Evolutionary conservation across 2,888 invertebrate species (phyloP).

Genomic region (Drosophila neutralis): DNA sequence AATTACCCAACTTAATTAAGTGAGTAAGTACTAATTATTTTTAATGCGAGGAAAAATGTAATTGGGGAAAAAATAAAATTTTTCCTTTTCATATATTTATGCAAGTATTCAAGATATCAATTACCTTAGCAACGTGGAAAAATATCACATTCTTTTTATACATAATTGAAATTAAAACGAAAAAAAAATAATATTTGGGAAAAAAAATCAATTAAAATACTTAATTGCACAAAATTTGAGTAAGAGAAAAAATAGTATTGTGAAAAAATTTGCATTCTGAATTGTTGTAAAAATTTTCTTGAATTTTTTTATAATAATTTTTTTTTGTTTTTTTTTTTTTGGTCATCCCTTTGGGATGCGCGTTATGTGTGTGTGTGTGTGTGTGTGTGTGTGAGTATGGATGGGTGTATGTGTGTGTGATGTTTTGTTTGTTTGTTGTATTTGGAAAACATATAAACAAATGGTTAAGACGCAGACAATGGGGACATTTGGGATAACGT

Average conservation of each 20-base stretch:
- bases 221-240: constrained; percentile 31
- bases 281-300: constrained; percentile 58
- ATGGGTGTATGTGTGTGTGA: constrained; percentile 63
- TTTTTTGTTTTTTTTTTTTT: constrained; percentile 25
- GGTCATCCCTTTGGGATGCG: constrained; percentile 57
- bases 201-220: constrained; percentile 22
- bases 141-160: constrained; percentile 64
- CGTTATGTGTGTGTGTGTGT: constrained; percentile 50
- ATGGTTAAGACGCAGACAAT: constrained; percentile 92
- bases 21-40: neutral
- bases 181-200: constrained; percentile 24
- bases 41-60: neutral
- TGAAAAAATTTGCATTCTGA: constrained; percentile 69
- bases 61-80: neutral
- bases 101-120: constrained; percentile 31
- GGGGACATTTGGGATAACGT: constrained; percentile 88
- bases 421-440: constrained; percentile 66
- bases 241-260: constrained; percentile 34
- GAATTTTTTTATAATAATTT: constrained; percentile 31
- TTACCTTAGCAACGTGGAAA: constrained; percentile 58
- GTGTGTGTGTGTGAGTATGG: constrained; percentile 36
- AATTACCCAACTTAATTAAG: constrained; percentile 47
- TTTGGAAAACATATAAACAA: constrained; percentile 86
- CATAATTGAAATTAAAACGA: constrained; percentile 31
- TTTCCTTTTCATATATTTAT: constrained; percentile 8